Evolutionary conservation across 1,140 invertebrate genomes (phyloP).

Genomic region (Babylonia areolata): DNA sequence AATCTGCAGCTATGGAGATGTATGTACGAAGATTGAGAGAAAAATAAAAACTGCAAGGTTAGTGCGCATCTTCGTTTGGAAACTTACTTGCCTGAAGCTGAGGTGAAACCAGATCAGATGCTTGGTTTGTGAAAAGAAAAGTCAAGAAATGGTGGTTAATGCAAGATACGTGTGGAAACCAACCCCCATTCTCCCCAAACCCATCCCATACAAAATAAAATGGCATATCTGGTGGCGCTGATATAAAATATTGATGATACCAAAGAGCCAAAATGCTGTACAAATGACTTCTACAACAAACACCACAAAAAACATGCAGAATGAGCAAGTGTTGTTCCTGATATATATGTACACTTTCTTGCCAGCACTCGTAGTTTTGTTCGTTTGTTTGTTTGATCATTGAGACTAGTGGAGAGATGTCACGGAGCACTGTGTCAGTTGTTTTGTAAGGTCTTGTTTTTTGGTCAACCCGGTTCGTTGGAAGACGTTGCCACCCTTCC

Average conservation of each 20-base stretch:
- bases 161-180: background rate
- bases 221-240: background rate
- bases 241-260: conserved; percentile 3
- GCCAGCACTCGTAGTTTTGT: background rate
- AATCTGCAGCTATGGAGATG: background rate
- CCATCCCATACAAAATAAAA: background rate
- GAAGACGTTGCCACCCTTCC: background rate
- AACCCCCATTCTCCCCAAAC: too few species aligned
- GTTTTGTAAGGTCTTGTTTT: background rate
- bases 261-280: background rate
- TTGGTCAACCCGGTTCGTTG: background rate
- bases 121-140: background rate
- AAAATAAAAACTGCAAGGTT: background rate
- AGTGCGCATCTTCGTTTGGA: background rate
- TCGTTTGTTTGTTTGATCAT: too few species aligned
- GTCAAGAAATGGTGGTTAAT: background rate
- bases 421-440: background rate
- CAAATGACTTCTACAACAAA: background rate
- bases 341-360: background rate
- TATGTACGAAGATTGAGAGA: background rate
- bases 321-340: background rate
- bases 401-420: background rate
- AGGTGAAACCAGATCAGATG: background rate
- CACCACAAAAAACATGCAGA: too few species aligned
- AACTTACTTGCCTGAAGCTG: background rate